Conservation (phyloP, 23 tunicate genomes). For the Aplidium turbinatum region DNA sequence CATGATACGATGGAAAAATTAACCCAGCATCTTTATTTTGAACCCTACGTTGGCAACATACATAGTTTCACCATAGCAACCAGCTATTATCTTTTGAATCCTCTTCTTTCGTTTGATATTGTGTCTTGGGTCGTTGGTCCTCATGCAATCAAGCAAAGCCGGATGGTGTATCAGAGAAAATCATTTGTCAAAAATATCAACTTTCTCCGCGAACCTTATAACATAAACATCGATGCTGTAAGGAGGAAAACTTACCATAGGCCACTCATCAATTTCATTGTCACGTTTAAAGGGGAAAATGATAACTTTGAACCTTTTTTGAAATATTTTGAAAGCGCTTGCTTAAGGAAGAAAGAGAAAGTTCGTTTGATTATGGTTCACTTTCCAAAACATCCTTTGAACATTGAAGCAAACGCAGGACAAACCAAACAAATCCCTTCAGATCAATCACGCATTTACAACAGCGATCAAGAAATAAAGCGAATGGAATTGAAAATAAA, state of each 20-base stretch:
- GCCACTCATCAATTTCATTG: constrained; percentile 49
- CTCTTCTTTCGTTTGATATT: constrained; percentile 9
- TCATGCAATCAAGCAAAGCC: background rate
- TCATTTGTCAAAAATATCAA: constrained; percentile 4
- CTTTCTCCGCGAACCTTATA: constrained; percentile 20
- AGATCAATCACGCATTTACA: too few species aligned
- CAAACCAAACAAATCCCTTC: too few species aligned
- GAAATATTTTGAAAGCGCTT: constrained; percentile 65
- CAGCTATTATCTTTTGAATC: constrained; percentile 29
- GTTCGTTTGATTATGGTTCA: constrained; percentile 53
- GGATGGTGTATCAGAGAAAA: constrained; percentile 22
- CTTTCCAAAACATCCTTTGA: constrained; percentile 27
- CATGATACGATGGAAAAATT: constrained; percentile 12
- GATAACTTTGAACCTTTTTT: constrained; percentile 61
- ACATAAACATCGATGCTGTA: background rate
- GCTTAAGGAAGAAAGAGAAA: constrained; percentile 36
- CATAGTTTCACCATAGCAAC: constrained; percentile 6
- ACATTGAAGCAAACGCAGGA: background rate
- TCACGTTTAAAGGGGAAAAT: constrained; percentile 68
- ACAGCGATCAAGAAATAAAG: too few species aligned
- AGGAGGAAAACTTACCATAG: background rate
- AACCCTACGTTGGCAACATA: background rate
- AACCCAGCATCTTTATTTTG: background rate
- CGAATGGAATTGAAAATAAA: too few species aligned
- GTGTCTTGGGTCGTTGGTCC: background rate